phyloP scores from a whole-genome alignment of 2,113 vertebrate species.

The Riparia riparia region DNA sequence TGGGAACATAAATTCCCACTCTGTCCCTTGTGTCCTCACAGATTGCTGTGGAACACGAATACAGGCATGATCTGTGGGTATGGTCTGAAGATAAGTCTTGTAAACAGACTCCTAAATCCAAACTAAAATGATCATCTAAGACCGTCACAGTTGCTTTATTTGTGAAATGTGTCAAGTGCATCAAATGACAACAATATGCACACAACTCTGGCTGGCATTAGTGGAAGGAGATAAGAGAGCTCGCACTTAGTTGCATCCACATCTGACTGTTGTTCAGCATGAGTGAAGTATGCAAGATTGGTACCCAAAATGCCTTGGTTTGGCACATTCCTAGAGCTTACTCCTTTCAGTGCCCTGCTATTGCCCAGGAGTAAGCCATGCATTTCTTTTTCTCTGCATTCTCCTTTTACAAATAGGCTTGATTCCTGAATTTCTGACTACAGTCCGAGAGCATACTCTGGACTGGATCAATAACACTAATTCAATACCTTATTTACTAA shows the following conservation, averaged over 20 bases:
- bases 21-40: not conserved
- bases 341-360: not conserved
- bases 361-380: not conserved
- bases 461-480: slow-evolving; percentile 9
- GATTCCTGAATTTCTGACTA: not conserved
- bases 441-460: not conserved
- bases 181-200: not conserved
- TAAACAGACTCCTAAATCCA: not conserved
- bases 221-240: not conserved
- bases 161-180: not conserved
- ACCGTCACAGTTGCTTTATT: not conserved
- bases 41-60: accelerated
- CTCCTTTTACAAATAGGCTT: not conserved
- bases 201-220: not conserved
- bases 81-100: not conserved
- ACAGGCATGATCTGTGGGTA: not conserved
- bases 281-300: not conserved
- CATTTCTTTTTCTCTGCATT: not conserved
- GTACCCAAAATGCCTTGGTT: not conserved
- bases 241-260: not conserved
- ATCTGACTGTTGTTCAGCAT: not conserved
- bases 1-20: not conserved
- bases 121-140: not conserved
- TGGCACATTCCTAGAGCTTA: not conserved
- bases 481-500: slow-evolving; percentile 5